Evolutionary conservation across 2,888 invertebrate genomes (phyloP), one percentile per base, ranked within the genome.

Genomic region (Cacoxenus indagator): DNA sequence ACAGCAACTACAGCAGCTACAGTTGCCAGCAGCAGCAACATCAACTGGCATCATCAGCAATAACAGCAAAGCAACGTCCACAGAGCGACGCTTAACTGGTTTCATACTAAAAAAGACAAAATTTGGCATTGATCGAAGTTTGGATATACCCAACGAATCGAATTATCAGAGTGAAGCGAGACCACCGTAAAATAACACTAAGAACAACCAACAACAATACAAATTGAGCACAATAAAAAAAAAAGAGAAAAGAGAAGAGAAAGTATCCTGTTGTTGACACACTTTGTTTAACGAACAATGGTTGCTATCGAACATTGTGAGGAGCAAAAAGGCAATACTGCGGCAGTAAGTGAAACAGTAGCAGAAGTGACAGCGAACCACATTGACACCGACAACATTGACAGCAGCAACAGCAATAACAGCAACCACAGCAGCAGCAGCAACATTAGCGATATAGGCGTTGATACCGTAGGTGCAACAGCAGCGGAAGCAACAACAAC

Each of bases 231-330:
- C 45, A 37, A 62, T 37, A 26, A 43, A 51, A 37, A 61, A 67
- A 45, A 65, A 62, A 22, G 65, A 68, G 27, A 64, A 17, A 55
- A 27, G 26, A 26, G 4, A 9, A 24, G 1, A 31, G 31, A 27
- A 59, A 19, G 11, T 5, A 5, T 6, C 48, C n/a, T n/a, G 65
- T 64, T 67, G 66, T 65, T 65, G 45, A 64, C 64, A 51, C 8
- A 19, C 76, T 73, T 75, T 78, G 72, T 73, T 80, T 9, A 77
- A 76, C 76, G 75, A 84, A 86, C 79, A 81, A 82, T 83, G 82
- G 82, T 83, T 76, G 80, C 84, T 78, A 78, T 81, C 78, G 84
- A 85, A 77, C 81, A 84, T 78, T 79, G 77, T 72, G 78, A 61
- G 17, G 24, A 55, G 54, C 24, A 55, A 24, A 26, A 9, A 11